These are phyloP conservation scores for Leucozona laternaria DNA, from an alignment of 2,888 invertebrate species.

Conservation along the genomic window DNA sequence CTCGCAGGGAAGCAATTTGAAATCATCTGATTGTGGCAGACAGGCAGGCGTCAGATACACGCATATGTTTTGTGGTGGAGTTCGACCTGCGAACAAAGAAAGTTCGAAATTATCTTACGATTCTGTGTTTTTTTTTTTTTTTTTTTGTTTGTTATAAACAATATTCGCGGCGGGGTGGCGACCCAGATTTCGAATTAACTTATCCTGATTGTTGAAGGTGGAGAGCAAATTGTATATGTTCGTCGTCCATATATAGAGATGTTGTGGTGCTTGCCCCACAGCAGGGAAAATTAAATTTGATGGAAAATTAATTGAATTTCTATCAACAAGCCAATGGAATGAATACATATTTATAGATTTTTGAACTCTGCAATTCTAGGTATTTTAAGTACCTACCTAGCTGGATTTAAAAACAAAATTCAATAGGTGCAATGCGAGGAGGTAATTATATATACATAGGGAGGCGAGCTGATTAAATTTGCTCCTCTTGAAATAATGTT, in stretches of 20 bases:
- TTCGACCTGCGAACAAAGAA: slow-evolving; percentile 60
- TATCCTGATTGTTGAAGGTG: slow-evolving; percentile 51
- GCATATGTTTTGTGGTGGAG: slow-evolving; percentile 12
- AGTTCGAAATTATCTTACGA: slow-evolving; percentile 63
- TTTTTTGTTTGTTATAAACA: slow-evolving; percentile 44
- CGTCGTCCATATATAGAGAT: slow-evolving; percentile 13
- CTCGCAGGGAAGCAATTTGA: slow-evolving; percentile 63
- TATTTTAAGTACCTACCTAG: not conserved
- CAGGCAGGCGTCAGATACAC: slow-evolving; percentile 65
- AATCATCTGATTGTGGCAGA: slow-evolving; percentile 71
- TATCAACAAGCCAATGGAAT: slow-evolving; percentile 57
- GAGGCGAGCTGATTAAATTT: slow-evolving; percentile 20
- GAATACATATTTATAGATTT: slow-evolving; percentile 7
- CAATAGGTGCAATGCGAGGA: slow-evolving; percentile 18
- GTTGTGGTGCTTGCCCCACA: not conserved
- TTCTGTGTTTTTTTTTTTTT: slow-evolving; percentile 34
- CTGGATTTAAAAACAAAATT: not conserved
- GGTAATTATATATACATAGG: too few relatives aligned
- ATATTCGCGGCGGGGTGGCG: slow-evolving; percentile 62
- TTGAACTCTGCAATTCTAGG: not conserved
- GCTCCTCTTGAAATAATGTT: slow-evolving; percentile 9
- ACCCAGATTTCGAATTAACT: slow-evolving; percentile 58
- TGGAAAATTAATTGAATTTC: slow-evolving; percentile 71
- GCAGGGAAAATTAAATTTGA: slow-evolving; percentile 61
- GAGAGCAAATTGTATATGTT: slow-evolving; percentile 26